Evolutionary conservation across 2,113 vertebrate genomes (phyloP).

Genomic region (Crotalus tigris): DNA sequence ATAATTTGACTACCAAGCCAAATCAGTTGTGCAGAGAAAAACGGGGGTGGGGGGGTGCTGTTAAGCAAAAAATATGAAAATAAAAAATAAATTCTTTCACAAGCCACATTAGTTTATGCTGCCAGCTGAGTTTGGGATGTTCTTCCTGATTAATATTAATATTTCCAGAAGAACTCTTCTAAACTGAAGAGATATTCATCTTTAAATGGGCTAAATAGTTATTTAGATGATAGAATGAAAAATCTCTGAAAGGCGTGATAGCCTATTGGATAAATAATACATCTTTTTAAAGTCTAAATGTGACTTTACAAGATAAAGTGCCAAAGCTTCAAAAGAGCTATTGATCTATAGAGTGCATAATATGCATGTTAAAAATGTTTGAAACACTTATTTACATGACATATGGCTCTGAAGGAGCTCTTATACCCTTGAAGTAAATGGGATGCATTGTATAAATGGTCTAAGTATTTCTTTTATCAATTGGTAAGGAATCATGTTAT

Average conservation of each 20-base stretch:
- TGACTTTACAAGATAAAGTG: slow-evolving; percentile 52
- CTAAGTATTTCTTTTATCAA: slow-evolving; percentile 49
- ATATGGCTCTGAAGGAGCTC: slow-evolving; percentile 42
- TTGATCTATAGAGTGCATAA: slow-evolving; percentile 61
- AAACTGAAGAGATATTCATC: slow-evolving; percentile 39
- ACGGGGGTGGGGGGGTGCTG: too few species aligned
- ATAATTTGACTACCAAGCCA: background rate
- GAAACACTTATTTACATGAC: slow-evolving; percentile 56
- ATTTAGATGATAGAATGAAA: slow-evolving; percentile 15
- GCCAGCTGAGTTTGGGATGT: background rate
- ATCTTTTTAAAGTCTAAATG: slow-evolving; percentile 52
- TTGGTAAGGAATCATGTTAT: slow-evolving; percentile 31
- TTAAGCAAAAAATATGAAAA: slow-evolving; percentile 1
- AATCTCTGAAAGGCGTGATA: slow-evolving; percentile 45
- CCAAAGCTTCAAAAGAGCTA: slow-evolving; percentile 59
- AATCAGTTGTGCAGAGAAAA: background rate
- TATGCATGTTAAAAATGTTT: slow-evolving; percentile 49
- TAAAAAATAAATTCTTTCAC: background rate
- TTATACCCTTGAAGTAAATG: slow-evolving; percentile 62
- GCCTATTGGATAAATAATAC: slow-evolving; percentile 52
- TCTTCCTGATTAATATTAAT: background rate
- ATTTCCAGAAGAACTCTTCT: slow-evolving; percentile 26
- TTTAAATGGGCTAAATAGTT: slow-evolving; percentile 38
- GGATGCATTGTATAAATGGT: slow-evolving; percentile 50
- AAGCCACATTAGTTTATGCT: background rate